Percentiles rank a stretch among this genome's conserved stretches.
Conservation (phyloP, 2,113 vertebrate species). For the Microcebus lehilahytsara region DNA sequence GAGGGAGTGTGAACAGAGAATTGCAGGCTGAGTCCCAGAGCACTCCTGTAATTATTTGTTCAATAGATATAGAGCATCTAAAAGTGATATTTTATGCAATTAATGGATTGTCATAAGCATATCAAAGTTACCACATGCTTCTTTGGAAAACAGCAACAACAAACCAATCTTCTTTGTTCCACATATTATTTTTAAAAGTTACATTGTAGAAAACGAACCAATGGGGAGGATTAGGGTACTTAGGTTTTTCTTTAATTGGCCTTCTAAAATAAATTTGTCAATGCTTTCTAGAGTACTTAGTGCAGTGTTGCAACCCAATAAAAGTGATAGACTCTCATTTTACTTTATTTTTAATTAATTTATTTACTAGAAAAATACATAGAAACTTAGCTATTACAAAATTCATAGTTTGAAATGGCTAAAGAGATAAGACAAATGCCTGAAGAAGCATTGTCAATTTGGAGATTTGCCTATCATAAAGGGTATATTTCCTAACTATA, state of each 20-base stretch:
- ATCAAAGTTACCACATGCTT: background rate
- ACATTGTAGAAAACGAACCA: background rate
- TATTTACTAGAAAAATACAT: constrained; percentile 23
- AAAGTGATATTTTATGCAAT: background rate
- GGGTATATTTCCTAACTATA: background rate
- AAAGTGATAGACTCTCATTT: background rate
- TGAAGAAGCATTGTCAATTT: background rate
- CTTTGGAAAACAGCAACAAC: background rate
- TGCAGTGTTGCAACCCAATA: background rate
- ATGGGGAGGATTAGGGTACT: background rate
- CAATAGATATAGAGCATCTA: background rate
- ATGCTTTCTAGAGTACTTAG: background rate
- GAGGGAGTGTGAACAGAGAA: background rate
- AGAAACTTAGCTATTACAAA: background rate
- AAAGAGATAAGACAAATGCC: background rate
- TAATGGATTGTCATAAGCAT: background rate
- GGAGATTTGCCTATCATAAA: background rate
- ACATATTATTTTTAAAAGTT: background rate
- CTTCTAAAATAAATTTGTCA: constrained; percentile 17
- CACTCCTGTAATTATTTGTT: background rate
- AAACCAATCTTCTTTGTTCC: background rate
- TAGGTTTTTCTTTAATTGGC: background rate
- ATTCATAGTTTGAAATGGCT: background rate
- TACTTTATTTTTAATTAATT: constrained; percentile 28
- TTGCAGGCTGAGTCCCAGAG: background rate